These are phyloP conservation scores for Melanotaenia nigrans DNA, from an alignment of 2,797 vertebrate genomes.

Conservation along the genomic window DNA sequence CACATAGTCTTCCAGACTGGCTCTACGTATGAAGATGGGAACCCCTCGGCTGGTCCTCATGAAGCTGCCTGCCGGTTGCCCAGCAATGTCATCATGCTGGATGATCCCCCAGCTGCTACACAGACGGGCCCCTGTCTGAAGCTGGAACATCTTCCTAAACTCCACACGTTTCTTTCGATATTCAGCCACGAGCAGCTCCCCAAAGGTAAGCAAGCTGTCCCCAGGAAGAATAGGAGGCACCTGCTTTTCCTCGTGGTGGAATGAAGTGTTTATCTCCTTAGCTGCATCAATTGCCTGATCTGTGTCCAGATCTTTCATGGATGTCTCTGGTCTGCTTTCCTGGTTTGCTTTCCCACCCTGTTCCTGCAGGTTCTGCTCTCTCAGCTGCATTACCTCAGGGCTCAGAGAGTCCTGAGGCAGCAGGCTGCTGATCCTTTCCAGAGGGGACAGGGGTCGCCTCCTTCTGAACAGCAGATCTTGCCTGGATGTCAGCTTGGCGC, in stretches of 20 bases:
- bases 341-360: not conserved
- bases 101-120: conserved; percentile 79
- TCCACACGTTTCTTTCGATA: conserved; percentile 61
- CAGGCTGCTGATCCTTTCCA: conserved; percentile 84
- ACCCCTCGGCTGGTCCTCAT: conserved; percentile 67
- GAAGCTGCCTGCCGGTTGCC: conserved; percentile 77
- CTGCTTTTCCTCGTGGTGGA: not conserved
- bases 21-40: conserved; percentile 81
- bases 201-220: conserved; percentile 73
- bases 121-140: conserved; percentile 69
- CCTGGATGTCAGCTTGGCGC: conserved; percentile 7
- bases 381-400: conserved; percentile 78
- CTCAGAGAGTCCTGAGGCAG: conserved; percentile 78
- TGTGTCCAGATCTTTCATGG: not conserved
- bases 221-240: conserved; percentile 35
- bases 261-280: not conserved
- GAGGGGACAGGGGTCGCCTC: conserved; percentile 79
- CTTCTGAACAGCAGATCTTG: conserved; percentile 37
- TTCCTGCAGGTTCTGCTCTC: conserved; percentile 44
- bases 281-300: not conserved
- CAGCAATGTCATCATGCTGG: conserved; percentile 79
- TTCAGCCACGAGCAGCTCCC: conserved; percentile 87
- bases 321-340: not conserved
- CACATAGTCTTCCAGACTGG: conserved; percentile 90
- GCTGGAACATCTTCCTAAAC: conserved; percentile 84